A percentile compares a stretch with the other conserved stretches of the same genome.
Conservation (phyloP, 2,113 vertebrate species). For the Mixornis gularis region DNA sequence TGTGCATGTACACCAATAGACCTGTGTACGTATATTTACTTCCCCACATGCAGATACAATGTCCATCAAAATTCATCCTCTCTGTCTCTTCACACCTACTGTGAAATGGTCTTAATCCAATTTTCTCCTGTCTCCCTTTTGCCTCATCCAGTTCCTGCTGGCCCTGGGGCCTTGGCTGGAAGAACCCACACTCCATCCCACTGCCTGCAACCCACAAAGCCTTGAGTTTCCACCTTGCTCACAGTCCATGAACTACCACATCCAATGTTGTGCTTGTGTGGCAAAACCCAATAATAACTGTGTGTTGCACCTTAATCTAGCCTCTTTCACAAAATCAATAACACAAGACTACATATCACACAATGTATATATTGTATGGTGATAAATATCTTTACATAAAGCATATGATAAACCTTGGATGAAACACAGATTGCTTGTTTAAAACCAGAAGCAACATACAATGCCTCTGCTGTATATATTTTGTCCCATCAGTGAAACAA, state of each 20-base stretch:
- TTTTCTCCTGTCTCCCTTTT: background rate
- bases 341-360: background rate
- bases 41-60: background rate
- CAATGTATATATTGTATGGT: too few species aligned
- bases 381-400: background rate
- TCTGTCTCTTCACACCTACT: background rate
- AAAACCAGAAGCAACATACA: background rate
- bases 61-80: background rate
- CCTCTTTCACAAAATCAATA: background rate
- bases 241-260: background rate
- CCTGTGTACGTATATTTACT: rapidly evolving
- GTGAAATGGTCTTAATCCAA: rapidly evolving
- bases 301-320: too few species aligned
- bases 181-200: background rate
- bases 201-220: background rate
- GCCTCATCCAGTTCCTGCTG: background rate
- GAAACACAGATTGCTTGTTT: background rate
- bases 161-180: rapidly evolving
- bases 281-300: background rate
- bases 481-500: background rate
- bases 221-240: background rate
- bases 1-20: background rate
- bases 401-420: background rate
- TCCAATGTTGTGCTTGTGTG: background rate
- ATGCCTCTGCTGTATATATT: background rate